Evolutionary conservation across 2,888 invertebrate species (phyloP).

Genomic region (Ectemnius continuus): DNA sequence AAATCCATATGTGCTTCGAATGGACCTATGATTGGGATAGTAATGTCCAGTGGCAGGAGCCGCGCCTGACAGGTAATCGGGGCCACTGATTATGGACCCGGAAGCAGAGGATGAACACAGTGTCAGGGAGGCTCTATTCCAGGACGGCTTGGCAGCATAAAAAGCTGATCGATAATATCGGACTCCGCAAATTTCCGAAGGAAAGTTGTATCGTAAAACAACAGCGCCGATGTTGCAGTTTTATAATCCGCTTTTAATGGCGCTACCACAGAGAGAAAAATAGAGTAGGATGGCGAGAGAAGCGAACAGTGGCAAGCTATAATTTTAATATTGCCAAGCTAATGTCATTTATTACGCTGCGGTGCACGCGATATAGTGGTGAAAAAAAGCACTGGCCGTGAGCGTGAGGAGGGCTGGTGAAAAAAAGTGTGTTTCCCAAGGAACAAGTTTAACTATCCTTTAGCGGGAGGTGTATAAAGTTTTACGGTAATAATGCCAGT

Average conservation of each 20-base stretch:
- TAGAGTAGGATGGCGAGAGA: not conserved
- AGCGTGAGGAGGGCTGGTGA: not conserved
- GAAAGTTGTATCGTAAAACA: slow-evolving; percentile 2
- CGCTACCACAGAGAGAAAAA: not conserved
- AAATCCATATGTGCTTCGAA: too few relatives aligned
- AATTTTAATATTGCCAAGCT: not conserved
- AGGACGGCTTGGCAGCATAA: slow-evolving; percentile 24
- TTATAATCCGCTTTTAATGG: not conserved
- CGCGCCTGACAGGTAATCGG: slow-evolving; percentile 44
- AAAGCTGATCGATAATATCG: slow-evolving; percentile 41
- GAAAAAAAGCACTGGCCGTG: not conserved
- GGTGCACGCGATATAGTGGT: not conserved
- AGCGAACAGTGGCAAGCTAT: not conserved
- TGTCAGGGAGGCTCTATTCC: slow-evolving; percentile 44
- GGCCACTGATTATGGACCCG: slow-evolving; percentile 47
- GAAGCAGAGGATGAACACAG: slow-evolving; percentile 48
- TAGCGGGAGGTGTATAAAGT: slow-evolving; percentile 5
- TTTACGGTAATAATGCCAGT: slow-evolving; percentile 5
- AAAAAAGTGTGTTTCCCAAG: not conserved
- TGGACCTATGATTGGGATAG: slow-evolving; percentile 53
- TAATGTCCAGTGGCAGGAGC: slow-evolving; percentile 48
- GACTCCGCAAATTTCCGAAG: slow-evolving; percentile 25
- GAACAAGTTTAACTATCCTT: slow-evolving; percentile 4
- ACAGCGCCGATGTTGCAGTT: slow-evolving; percentile 11
- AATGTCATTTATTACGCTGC: not conserved